A percentile compares a stretch with the other conserved stretches of the same genome.
These are phyloP conservation scores for Lota lota DNA, from an alignment of 2,113 vertebrate genomes.

Conservation along the genomic window DNA sequence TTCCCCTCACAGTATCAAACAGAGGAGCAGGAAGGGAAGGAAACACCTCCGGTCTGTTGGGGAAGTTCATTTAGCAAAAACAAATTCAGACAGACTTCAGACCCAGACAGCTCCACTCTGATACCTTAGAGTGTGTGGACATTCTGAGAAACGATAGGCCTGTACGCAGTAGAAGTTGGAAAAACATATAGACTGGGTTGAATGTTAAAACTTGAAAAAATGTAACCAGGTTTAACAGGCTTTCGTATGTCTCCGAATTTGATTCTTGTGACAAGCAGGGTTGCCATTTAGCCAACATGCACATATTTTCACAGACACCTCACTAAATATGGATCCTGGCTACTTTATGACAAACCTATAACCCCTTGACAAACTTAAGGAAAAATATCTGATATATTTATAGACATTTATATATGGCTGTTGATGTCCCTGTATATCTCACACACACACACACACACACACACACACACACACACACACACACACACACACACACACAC, in stretches of 20 bases:
- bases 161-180: no score
- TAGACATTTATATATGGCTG: background rate
- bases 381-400: background rate
- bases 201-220: no score
- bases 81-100: slow-evolving; percentile 50
- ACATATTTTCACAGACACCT: no score
- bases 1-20: slow-evolving; percentile 66
- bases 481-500: slow-evolving; percentile 1
- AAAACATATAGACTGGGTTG: no score
- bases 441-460: background rate
- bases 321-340: no score
- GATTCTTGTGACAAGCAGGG: no score
- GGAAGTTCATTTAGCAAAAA: slow-evolving; percentile 70
- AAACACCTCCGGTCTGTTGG: slow-evolving; percentile 68
- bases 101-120: slow-evolving; percentile 9
- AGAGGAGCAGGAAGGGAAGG: slow-evolving; percentile 55
- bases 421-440: background rate
- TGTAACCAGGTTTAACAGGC: no score
- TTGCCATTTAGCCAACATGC: no score
- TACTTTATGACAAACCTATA: no score
- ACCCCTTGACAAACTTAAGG: background rate
- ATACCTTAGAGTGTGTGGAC: background rate
- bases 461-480: slow-evolving; percentile 7
- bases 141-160: no score
- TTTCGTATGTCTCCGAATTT: no score